phyloP scores from a whole-genome alignment of 2,888 invertebrate genomes.

The Drosophila mettleri region DNA sequence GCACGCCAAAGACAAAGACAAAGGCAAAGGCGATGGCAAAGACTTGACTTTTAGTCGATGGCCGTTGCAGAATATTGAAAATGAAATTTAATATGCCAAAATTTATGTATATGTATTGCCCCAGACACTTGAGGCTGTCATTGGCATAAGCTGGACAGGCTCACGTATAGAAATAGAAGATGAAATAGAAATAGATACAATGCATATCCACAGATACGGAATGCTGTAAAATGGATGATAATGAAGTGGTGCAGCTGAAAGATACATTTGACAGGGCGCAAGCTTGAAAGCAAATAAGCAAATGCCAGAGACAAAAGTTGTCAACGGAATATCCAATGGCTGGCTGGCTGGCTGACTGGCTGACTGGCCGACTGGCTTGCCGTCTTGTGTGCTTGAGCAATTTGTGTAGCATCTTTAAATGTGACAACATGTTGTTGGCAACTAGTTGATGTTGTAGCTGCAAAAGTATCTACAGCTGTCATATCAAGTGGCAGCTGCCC shows the following conservation, averaged over 20 bases:
- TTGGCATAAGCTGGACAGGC: constrained; percentile 36
- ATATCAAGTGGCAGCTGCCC: constrained; percentile 59
- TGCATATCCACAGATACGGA: constrained; percentile 12
- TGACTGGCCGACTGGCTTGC: constrained; percentile 18
- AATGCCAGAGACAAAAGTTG: constrained; percentile 61
- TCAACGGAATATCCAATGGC: constrained; percentile 45
- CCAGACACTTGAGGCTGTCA: constrained; percentile 66
- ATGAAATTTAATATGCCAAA: constrained; percentile 68
- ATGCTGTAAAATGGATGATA: constrained; percentile 58
- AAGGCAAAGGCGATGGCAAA: constrained; percentile 15
- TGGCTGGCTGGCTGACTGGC: constrained; percentile 1
- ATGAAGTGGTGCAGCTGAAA: constrained; percentile 68
- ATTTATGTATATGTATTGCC: constrained; percentile 67
- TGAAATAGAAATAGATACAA: constrained; percentile 8
- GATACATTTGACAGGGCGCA: constrained; percentile 67
- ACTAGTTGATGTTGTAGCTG: constrained; percentile 31
- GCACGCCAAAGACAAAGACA: constrained; percentile 21
- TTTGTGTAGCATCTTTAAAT: constrained; percentile 63
- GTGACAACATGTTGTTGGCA: constrained; percentile 59
- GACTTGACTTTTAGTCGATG: constrained; percentile 49
- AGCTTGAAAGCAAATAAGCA: constrained; percentile 67
- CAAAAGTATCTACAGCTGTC: constrained; percentile 68
- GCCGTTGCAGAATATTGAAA: constrained; percentile 32
- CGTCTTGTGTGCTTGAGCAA: constrained; percentile 53
- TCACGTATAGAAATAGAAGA: constrained; percentile 4